These are phyloP conservation scores for Pica pica DNA, from an alignment of 2,113 vertebrate species.

Conservation along the genomic window DNA sequence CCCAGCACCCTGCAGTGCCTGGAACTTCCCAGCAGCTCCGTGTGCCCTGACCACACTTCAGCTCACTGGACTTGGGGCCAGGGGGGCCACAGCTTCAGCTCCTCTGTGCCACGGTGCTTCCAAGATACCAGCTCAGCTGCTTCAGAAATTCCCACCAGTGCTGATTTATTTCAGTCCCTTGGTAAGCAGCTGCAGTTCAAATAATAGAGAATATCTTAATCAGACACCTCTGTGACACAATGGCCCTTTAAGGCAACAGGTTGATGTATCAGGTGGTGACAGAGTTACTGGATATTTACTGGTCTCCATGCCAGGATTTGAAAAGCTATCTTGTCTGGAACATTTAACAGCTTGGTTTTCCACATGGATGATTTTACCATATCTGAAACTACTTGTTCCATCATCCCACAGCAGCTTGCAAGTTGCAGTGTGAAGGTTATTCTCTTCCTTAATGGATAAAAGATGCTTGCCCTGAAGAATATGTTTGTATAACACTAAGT, in stretches of 20 bases:
- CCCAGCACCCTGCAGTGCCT: not conserved
- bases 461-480: not conserved
- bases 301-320: not conserved
- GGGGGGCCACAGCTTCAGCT: not conserved
- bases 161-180: not conserved
- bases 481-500: not conserved
- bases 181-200: not conserved
- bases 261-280: no score
- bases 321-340: not conserved
- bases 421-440: not conserved
- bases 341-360: not conserved
- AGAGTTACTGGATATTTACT: not conserved
- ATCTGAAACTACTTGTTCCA: not conserved
- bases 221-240: not conserved
- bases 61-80: not conserved
- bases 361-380: not conserved
- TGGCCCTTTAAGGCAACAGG: not conserved
- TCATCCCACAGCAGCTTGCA: not conserved
- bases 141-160: not conserved
- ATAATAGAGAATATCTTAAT: not conserved
- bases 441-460: not conserved
- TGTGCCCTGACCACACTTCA: fast-evolving
- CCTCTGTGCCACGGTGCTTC: not conserved
- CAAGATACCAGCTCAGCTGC: not conserved
- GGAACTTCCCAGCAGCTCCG: not conserved